Percentiles rank a stretch among this genome's conserved stretches.
These are phyloP conservation scores for Chrysogorgia sp. DNA, from an alignment of 92 coral and sea anemone species.

Conservation along the genomic window DNA sequence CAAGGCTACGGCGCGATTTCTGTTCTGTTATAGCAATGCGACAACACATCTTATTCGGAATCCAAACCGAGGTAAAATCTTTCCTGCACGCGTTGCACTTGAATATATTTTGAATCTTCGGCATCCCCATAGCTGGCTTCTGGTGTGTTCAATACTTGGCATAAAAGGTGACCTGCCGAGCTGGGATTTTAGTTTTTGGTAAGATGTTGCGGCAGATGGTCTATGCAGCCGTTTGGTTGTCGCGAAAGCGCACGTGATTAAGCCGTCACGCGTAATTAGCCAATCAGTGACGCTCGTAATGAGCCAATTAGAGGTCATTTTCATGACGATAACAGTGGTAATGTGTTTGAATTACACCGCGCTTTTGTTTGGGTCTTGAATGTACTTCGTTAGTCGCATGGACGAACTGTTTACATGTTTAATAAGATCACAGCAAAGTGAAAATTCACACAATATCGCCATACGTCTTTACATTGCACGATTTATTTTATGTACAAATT, in stretches of 20 bases:
- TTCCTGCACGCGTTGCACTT: conserved; percentile 85
- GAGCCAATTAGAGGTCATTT: not conserved
- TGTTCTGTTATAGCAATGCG: conserved; percentile 40
- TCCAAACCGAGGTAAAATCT: conserved; percentile 84
- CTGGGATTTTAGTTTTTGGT: too few species aligned
- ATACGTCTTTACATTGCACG: too few species aligned
- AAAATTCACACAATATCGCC: too few species aligned
- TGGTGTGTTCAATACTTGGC: too few species aligned
- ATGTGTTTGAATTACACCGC: not conserved
- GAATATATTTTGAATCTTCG: conserved; percentile 72
- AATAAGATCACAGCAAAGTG: too few species aligned
- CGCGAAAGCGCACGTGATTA: not conserved
- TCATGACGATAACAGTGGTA: not conserved
- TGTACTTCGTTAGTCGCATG: too few species aligned
- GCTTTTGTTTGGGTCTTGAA: not conserved
- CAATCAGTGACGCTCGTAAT: not conserved
- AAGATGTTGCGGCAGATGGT: not conserved
- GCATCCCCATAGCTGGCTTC: conserved; percentile 60
- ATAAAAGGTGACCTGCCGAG: too few species aligned
- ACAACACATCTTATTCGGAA: conserved; percentile 92
- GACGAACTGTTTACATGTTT: too few species aligned
- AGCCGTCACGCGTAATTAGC: not conserved
- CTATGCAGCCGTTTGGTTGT: too few species aligned
- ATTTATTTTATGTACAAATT: too few species aligned
- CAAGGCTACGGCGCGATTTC: conserved; percentile 41